Conservation (phyloP, 2,797 vertebrate genomes). For the Pseudomugil tenellus region DNA sequence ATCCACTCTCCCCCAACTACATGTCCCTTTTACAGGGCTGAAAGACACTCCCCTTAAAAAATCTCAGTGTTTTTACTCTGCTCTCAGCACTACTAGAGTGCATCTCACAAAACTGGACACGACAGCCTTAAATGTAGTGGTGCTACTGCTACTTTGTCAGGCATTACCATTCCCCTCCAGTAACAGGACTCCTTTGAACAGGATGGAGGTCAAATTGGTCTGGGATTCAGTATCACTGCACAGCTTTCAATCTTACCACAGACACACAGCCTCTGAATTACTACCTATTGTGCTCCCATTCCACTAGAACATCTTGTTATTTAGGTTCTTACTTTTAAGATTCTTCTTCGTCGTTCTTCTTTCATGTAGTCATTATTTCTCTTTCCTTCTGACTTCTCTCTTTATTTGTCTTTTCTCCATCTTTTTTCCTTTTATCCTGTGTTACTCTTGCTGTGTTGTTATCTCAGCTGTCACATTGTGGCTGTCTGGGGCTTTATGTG, state of each 20-base stretch:
- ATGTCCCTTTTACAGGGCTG: conserved; percentile 56
- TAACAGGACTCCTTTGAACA: conserved; percentile 33
- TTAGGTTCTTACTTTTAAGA: conserved; percentile 11
- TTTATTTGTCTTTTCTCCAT: conserved; percentile 10
- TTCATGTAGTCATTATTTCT: conserved; percentile 19
- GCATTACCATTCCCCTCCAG: conserved; percentile 20
- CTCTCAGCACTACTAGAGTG: conserved; percentile 47
- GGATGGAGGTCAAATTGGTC: conserved; percentile 50
- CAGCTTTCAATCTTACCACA: conserved; percentile 19
- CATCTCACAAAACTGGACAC: conserved; percentile 35
- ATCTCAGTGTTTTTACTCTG: conserved; percentile 55
- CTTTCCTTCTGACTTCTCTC: background rate
- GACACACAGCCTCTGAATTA: conserved; percentile 22
- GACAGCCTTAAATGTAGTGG: conserved; percentile 40
- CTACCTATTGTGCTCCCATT: conserved; percentile 24
- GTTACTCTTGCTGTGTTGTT: conserved; percentile 49
- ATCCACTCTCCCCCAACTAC: conserved; percentile 43
- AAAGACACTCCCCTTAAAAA: conserved; percentile 69
- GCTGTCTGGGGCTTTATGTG: conserved; percentile 58
- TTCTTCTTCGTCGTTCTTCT: conserved; percentile 17
- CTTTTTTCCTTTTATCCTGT: conserved; percentile 5
- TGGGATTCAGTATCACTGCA: conserved; percentile 27
- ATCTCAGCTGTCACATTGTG: conserved; percentile 54
- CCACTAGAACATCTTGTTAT: conserved; percentile 20
- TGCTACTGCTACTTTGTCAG: conserved; percentile 40